These are phyloP conservation scores for Astyanax mexicanus DNA, from an alignment of 2,797 vertebrate genomes.

Conservation along the genomic window DNA sequence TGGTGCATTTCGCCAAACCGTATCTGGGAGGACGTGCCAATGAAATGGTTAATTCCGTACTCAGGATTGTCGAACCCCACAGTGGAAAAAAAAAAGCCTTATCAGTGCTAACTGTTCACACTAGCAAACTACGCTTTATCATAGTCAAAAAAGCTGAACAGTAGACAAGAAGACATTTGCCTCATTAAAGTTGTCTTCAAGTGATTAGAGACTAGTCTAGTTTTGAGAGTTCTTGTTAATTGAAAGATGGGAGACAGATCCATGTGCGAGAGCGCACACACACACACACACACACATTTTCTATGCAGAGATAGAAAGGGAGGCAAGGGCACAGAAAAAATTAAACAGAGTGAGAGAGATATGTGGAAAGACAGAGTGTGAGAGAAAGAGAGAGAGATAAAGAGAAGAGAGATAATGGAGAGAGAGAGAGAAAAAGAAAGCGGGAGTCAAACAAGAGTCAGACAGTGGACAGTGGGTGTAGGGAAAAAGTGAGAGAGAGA, in stretches of 20 bases:
- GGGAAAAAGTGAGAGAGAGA: too few species aligned
- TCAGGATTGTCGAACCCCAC: neutral
- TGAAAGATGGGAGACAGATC: constrained; percentile 20
- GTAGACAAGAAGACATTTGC: constrained; percentile 12
- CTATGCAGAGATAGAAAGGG: constrained; percentile 1
- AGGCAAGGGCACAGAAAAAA: neutral
- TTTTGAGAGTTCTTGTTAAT: constrained; percentile 18
- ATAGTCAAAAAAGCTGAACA: constrained; percentile 11
- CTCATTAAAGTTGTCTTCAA: constrained; percentile 21
- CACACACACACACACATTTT: neutral
- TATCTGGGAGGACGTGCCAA: neutral
- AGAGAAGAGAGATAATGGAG: neutral
- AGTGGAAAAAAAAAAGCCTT: neutral
- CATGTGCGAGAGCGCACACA: neutral
- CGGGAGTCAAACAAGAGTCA: neutral
- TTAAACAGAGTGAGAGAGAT: constrained; percentile 14
- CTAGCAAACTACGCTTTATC: constrained; percentile 14
- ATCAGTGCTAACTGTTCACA: constrained; percentile 16
- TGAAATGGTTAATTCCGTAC: neutral
- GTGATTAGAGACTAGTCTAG: constrained; percentile 14
- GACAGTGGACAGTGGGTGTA: too few species aligned
- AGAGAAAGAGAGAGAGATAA: neutral
- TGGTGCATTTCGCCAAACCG: neutral
- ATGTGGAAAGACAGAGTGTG: neutral
- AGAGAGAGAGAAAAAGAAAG: constrained; percentile 4